Evolutionary conservation across 2,888 invertebrate genomes (phyloP).

Genomic region (Odontomyia ornata): DNA sequence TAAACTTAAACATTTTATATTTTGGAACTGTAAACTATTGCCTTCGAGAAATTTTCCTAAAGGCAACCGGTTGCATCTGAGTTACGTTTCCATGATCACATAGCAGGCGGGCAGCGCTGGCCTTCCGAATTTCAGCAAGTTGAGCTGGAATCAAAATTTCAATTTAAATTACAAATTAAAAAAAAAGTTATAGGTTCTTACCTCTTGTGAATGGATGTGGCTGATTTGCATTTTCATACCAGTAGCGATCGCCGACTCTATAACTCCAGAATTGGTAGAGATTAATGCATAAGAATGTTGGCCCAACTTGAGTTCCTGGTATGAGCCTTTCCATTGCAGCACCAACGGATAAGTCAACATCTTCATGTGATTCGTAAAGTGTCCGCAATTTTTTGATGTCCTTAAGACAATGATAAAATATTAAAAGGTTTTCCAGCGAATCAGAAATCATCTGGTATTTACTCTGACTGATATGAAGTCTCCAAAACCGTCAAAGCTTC

Average conservation of each 20-base stretch:
- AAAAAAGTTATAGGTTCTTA: neutral
- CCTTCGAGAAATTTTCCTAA: constrained; percentile 5
- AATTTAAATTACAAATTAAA: neutral
- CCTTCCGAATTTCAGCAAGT: constrained; percentile 7
- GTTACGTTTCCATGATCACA: constrained; percentile 11
- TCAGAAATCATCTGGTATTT: neutral
- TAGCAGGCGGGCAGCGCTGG: constrained; percentile 6
- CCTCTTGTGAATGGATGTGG: constrained; percentile 12
- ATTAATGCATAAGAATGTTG: constrained; percentile 87
- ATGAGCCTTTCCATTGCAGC: constrained; percentile 82
- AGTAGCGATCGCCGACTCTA: constrained; percentile 85
- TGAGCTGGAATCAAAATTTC: neutral
- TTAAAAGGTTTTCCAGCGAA: neutral
- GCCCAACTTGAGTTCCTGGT: constrained; percentile 81
- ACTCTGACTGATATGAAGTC: neutral
- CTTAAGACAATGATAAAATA: too few relatives aligned
- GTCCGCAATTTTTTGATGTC: constrained; percentile 70
- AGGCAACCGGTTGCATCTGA: constrained; percentile 2
- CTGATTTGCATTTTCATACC: constrained; percentile 72
- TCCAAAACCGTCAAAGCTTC: neutral
- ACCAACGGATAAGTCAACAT: constrained; percentile 87
- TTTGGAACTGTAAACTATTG: neutral
- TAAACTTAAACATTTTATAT: neutral
- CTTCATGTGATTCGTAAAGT: constrained; percentile 77
- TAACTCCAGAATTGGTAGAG: constrained; percentile 88